These are phyloP conservation scores for Lagothrix lagotricha DNA, from an alignment of 2,797 vertebrate genomes.

Conservation along the genomic window DNA sequence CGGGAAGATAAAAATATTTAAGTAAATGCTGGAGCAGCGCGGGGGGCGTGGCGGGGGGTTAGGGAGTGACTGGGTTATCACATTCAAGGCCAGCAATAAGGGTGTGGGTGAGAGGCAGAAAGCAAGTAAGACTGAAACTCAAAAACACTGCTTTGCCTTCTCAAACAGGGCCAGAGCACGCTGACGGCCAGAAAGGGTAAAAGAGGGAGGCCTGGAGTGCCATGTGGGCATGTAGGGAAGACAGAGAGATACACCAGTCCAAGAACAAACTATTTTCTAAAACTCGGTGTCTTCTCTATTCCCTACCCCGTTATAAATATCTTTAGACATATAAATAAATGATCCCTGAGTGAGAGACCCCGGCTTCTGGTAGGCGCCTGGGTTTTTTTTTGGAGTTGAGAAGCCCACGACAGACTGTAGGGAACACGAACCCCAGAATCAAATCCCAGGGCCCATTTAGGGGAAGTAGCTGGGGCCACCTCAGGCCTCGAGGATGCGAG, in stretches of 20 bases:
- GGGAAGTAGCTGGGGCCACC: background rate
- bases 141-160: background rate
- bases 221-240: background rate
- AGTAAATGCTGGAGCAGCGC: conserved; percentile 51
- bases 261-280: conserved; percentile 25
- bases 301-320: background rate
- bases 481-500: background rate
- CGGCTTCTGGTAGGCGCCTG: background rate
- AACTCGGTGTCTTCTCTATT: background rate
- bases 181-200: background rate
- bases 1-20: conserved; percentile 69
- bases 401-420: background rate
- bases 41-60: too few relatives aligned
- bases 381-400: background rate
- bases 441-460: background rate
- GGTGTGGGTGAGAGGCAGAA: background rate
- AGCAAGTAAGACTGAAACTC: background rate
- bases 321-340: background rate
- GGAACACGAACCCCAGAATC: background rate
- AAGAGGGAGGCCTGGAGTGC: background rate
- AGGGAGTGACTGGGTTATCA: background rate
- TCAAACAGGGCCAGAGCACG: background rate
- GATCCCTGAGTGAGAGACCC: background rate
- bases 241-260: background rate
- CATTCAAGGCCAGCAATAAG: background rate